These are phyloP conservation scores for Pilophorus perplexus DNA, from an alignment of 2,888 invertebrate genomes.

Conservation along the genomic window DNA sequence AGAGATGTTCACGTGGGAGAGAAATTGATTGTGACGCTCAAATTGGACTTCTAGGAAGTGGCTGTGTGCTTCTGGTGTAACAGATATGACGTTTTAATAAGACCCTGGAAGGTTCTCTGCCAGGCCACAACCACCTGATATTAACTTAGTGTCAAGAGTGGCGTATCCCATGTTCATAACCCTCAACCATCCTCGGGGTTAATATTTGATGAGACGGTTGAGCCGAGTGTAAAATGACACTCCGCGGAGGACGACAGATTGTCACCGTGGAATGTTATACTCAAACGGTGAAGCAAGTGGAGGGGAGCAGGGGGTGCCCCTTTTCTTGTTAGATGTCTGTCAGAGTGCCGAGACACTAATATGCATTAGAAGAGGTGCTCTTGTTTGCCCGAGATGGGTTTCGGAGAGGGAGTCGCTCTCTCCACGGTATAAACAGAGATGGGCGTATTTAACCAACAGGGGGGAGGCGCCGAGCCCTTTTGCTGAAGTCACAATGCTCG, in stretches of 20 bases:
- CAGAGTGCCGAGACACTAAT: conserved; percentile 29
- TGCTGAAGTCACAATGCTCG: conserved; percentile 6
- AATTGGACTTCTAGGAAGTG: too few relatives aligned
- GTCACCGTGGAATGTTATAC: conserved; percentile 30
- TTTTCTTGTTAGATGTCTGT: conserved; percentile 19
- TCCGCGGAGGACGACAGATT: conserved; percentile 25
- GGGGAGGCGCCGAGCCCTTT: neutral
- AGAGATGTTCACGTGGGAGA: too few relatives aligned
- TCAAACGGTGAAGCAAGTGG: conserved; percentile 10
- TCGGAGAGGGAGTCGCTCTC: conserved; percentile 21
- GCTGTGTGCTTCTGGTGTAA: too few relatives aligned
- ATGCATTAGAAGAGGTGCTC: conserved; percentile 39
- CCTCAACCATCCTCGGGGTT: conserved; percentile 26
- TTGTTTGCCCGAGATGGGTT: neutral
- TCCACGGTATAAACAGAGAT: conserved; percentile 10
- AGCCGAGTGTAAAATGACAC: conserved; percentile 39
- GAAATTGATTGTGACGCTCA: too few relatives aligned
- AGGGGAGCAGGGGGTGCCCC: too few relatives aligned
- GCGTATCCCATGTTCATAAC: conserved; percentile 30
- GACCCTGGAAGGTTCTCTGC: neutral
- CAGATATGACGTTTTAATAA: conserved; percentile 26
- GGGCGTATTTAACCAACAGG: neutral
- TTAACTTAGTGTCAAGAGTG: conserved; percentile 28
- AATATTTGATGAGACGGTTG: conserved; percentile 39
- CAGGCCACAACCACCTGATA: conserved; percentile 22